phyloP scores from a whole-genome alignment of 2,888 invertebrate species.

The Argynnis bischoffii region DNA sequence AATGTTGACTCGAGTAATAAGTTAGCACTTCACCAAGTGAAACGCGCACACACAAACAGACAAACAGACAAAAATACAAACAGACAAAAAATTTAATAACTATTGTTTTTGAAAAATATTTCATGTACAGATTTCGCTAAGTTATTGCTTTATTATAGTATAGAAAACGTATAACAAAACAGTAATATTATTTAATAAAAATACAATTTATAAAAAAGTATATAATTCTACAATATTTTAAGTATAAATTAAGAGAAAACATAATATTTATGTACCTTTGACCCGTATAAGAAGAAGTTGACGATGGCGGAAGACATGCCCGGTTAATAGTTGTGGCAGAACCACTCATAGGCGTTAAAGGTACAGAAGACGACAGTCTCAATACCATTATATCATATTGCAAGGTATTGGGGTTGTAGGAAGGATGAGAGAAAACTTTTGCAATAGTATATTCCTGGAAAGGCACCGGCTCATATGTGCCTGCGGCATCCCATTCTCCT shows the following conservation, averaged over 20 bases:
- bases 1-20: too few relatives aligned
- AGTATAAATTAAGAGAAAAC: too few relatives aligned
- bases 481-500: slow-evolving; percentile 89
- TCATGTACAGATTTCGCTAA: too few relatives aligned
- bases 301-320: slow-evolving; percentile 81
- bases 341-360: slow-evolving; percentile 69
- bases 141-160: too few relatives aligned
- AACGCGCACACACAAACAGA: too few relatives aligned
- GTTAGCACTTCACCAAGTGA: too few relatives aligned
- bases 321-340: slow-evolving; percentile 82
- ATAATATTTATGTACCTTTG: slow-evolving; percentile 63
- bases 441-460: slow-evolving; percentile 84
- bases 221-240: neutral
- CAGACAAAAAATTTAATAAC: too few relatives aligned
- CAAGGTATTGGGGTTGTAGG: slow-evolving; percentile 87
- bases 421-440: slow-evolving; percentile 84
- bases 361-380: slow-evolving; percentile 83
- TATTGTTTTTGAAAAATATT: too few relatives aligned
- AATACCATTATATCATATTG: slow-evolving; percentile 92
- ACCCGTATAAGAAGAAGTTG: slow-evolving; percentile 67
- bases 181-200: too few relatives aligned
- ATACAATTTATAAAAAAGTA: too few relatives aligned
- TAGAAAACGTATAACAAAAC: too few relatives aligned
- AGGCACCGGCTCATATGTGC: slow-evolving; percentile 84
- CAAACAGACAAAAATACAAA: too few relatives aligned